These are phyloP conservation scores for Lucilia cuprina DNA, from an alignment of 1,140 invertebrate species.

Conservation along the genomic window DNA sequence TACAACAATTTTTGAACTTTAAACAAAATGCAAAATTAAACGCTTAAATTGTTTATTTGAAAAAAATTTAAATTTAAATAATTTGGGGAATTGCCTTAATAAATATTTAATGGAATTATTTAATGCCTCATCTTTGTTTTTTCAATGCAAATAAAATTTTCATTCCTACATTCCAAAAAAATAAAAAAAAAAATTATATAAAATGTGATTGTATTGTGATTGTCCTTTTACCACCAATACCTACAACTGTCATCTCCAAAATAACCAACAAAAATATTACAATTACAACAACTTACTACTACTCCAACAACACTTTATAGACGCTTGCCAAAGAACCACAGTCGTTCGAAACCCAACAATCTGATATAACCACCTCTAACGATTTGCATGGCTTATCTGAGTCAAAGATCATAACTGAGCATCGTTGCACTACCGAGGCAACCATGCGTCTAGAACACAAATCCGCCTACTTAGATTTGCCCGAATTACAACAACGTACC, in stretches of 20 bases:
- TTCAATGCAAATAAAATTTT: no score
- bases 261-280: neutral
- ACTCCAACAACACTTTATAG: conserved; percentile 37
- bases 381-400: conserved; percentile 60
- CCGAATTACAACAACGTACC: conserved; percentile 45
- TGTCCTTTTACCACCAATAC: conserved; percentile 8
- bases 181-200: neutral
- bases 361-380: conserved; percentile 50
- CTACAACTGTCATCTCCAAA: neutral
- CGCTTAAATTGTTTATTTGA: neutral
- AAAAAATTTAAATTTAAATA: neutral
- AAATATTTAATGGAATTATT: neutral
- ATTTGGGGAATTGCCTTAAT: neutral
- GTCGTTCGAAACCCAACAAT: conserved; percentile 52
- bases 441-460: conserved; percentile 63
- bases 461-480: conserved; percentile 56
- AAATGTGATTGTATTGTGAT: conserved; percentile 18
- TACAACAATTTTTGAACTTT: neutral
- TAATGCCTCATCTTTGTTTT: neutral
- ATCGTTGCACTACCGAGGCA: conserved; percentile 62
- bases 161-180: neutral
- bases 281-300: conserved; percentile 18
- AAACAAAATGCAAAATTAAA: neutral
- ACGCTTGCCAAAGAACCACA: conserved; percentile 46
- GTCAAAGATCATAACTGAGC: conserved; percentile 62